Percentiles rank a stretch among this genome's conserved stretches.
These are phyloP conservation scores for Zeuzera pyrina DNA, from an alignment of 2,888 invertebrate species.

Conservation along the genomic window DNA sequence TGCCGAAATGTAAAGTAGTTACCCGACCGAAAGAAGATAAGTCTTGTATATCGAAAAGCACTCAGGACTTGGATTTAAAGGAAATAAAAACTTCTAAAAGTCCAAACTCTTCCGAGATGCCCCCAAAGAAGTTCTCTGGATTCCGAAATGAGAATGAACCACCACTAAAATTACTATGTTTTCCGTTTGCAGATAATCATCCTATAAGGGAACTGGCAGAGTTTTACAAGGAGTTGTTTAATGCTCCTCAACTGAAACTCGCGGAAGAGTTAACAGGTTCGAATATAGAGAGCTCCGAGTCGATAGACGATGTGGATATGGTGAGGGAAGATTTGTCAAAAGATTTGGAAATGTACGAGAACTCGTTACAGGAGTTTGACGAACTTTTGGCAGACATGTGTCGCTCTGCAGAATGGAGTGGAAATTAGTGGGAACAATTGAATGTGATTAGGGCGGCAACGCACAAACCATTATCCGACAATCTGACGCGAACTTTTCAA, in stretches of 20 bases:
- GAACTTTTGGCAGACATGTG: constrained; percentile 81
- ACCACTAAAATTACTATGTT: constrained; percentile 80
- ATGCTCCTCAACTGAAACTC: constrained; percentile 70
- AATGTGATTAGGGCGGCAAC: neutral
- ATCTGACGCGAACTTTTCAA: too few relatives aligned
- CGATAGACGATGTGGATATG: constrained; percentile 29
- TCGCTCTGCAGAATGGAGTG: constrained; percentile 75
- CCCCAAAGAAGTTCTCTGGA: constrained; percentile 57
- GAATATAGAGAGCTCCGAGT: constrained; percentile 23
- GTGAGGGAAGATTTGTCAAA: constrained; percentile 75
- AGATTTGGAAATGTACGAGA: constrained; percentile 83
- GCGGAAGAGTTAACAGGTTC: constrained; percentile 30
- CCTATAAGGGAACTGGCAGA: constrained; percentile 82
- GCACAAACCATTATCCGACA: too few relatives aligned
- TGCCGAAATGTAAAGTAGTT: constrained; percentile 48
- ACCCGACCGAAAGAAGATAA: constrained; percentile 41
- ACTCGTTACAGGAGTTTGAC: constrained; percentile 82
- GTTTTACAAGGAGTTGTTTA: constrained; percentile 87
- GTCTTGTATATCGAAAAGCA: constrained; percentile 39
- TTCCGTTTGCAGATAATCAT: constrained; percentile 83
- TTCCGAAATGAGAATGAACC: constrained; percentile 69
- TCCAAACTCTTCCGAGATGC: constrained; percentile 52
- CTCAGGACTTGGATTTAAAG: constrained; percentile 43
- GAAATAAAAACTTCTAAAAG: constrained; percentile 34
- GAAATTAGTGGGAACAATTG: constrained; percentile 33